Conservation (phyloP, 2,888 invertebrate genomes). For the Acrobeloides nanus region DNA sequence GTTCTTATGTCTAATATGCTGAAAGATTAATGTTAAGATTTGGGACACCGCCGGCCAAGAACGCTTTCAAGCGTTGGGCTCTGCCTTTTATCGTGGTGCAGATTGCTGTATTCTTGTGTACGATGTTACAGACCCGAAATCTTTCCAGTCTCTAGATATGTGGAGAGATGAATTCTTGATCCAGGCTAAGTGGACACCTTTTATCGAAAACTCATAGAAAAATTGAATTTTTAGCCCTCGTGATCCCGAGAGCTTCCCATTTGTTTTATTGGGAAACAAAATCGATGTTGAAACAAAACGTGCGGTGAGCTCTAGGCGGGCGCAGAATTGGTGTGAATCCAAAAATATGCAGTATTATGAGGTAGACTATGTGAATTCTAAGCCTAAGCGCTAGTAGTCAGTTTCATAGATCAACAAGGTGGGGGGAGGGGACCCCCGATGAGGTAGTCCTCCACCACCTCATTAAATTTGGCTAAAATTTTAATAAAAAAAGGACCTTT, state of each 20-base stretch:
- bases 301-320: constrained; percentile 63
- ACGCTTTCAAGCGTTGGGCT: constrained; percentile 93
- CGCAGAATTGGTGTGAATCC: constrained; percentile 96
- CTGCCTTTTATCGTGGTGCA: constrained; percentile 97
- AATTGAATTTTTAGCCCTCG: constrained; percentile 68
- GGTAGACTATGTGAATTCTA: no score
- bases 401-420: neutral
- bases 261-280: constrained; percentile 96
- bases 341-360: constrained; percentile 99
- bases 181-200: constrained; percentile 57
- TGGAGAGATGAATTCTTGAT: constrained; percentile 98
- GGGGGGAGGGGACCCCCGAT: neutral
- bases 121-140: constrained; percentile 94
- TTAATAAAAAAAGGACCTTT: no score
- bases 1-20: no score
- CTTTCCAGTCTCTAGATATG: constrained; percentile 95
- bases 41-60: constrained; percentile 99
- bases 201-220: neutral
- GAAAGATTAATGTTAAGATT: constrained; percentile 69
- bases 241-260: constrained; percentile 98
- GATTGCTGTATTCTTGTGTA: constrained; percentile 94
- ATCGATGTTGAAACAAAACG: constrained; percentile 61
- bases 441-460: no score
- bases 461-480: constrained; percentile 4
- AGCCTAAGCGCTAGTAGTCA: no score